Evolutionary conservation across 2,888 invertebrate genomes (phyloP), one percentile per base, ranked within the genome.

Genomic region (Phrixothrix hirtus): DNA sequence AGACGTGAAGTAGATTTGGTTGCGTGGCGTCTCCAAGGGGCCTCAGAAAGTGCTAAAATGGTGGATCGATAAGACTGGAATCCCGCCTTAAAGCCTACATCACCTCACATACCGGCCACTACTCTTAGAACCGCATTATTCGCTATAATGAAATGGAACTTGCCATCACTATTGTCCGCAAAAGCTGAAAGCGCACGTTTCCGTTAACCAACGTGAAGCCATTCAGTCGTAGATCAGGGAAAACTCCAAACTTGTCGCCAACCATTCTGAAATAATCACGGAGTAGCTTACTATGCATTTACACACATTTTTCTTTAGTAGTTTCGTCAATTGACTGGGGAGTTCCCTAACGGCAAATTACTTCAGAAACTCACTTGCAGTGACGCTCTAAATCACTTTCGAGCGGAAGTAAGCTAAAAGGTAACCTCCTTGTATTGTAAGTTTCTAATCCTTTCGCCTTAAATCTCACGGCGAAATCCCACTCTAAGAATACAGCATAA

Each of bases 111-210:
- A 53, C 53, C 53, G 53, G 36, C 57, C 54, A 49, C 49, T 45
- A 48, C 21, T 3, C 21, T 21, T 35, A 42, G 43, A 55, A 41
- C 53, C 47, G 59, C 49, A 59, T 59, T 59, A 57, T 58, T 55
- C 53, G 51, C 46, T 42, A 58, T 59, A 59, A 59, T 58, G 57
- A 50, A 58, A 59, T 57, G 57, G 52, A 52, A 51, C 42, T 53
- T 37, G 47, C 47, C 44, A 47, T 14, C 45, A 43, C 52, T 32
- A 58, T 55, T 59, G 55, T 59, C 59, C 46, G 57, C 42, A 50
- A 21, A 45, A 41, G 38, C 48, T 44, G 55, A 53, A 59, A 52
- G 55, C 35, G 54, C 54, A 58, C 58, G 56, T 58, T 57, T 53
- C 43, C 50, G 39, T 21, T n/a, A 37, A 25, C 29, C 32, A 43